Conservation (phyloP, 2,888 invertebrate species). For the Tipula helvola region DNA sequence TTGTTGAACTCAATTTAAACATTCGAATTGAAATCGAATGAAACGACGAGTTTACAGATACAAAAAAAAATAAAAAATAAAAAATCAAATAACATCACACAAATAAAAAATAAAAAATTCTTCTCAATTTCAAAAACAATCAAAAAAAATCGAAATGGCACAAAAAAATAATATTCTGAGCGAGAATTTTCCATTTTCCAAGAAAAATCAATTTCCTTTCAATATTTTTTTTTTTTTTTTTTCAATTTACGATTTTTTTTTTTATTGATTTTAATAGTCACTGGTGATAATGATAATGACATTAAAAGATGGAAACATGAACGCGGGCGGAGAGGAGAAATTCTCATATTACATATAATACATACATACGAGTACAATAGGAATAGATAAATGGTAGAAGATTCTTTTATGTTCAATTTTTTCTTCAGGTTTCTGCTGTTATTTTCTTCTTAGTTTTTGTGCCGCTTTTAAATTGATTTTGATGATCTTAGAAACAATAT, state of each 20-base stretch:
- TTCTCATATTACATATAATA: neutral
- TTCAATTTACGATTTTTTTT: neutral
- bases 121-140: neutral
- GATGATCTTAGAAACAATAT: neutral
- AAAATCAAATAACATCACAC: neutral
- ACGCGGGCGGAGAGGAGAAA: neutral
- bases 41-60: neutral
- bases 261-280: neutral
- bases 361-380: neutral
- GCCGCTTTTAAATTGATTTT: neutral
- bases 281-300: neutral
- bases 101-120: neutral
- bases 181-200: neutral
- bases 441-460: neutral
- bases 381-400: neutral
- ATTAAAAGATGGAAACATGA: neutral
- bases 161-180: neutral
- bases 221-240: neutral
- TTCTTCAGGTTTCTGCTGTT: neutral
- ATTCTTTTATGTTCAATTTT: neutral
- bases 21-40: neutral
- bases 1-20: neutral
- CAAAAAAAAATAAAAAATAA: neutral
- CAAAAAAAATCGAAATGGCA: neutral
- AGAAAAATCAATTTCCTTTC: conserved; percentile 4